Evolutionary conservation across 37 sponge, comb jelly and placozoan species (phyloP).

Genomic region (Theonella swinhoei): DNA sequence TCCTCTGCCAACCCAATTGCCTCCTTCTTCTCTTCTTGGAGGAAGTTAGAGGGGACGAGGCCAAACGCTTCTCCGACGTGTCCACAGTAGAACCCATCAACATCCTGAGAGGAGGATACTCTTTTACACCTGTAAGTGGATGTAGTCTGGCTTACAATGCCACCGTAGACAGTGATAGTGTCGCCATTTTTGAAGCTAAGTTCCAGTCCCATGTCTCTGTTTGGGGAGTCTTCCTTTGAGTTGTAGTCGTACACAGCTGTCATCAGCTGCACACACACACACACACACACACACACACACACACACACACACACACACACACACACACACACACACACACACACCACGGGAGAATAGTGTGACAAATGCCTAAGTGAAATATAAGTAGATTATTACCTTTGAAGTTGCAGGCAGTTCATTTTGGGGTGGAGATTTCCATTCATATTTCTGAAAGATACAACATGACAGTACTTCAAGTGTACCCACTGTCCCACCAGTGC

Average conservation of each 20-base stretch:
- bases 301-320: too few species aligned
- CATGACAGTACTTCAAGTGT: too few species aligned
- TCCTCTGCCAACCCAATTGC: too few species aligned
- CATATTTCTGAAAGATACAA: not conserved
- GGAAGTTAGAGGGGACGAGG: conserved; percentile 74
- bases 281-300: too few species aligned
- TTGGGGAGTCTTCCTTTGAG: conserved; percentile 55
- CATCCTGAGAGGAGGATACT: too few species aligned
- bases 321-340: too few species aligned
- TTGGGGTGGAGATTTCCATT: not conserved
- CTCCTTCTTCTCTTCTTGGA: conserved; percentile 14
- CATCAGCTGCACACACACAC: conserved; percentile 35
- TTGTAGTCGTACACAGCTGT: conserved; percentile 61
- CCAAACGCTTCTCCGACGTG: conserved; percentile 46
- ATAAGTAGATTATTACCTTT: too few species aligned
- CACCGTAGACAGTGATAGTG: conserved; percentile 56
- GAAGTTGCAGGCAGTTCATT: not conserved
- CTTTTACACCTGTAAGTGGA: too few species aligned
- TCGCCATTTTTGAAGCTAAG: conserved; percentile 64
- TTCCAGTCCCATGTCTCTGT: conserved; percentile 41
- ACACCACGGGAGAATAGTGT: not conserved
- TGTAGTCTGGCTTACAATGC: conserved; percentile 61
- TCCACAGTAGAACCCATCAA: conserved; percentile 62
- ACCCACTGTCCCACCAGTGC: too few species aligned
- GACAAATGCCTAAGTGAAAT: not conserved